Percentiles rank a stretch among this genome's conserved stretches.
Conservation (phyloP, 2,113 vertebrate species). For the Indri indri region DNA sequence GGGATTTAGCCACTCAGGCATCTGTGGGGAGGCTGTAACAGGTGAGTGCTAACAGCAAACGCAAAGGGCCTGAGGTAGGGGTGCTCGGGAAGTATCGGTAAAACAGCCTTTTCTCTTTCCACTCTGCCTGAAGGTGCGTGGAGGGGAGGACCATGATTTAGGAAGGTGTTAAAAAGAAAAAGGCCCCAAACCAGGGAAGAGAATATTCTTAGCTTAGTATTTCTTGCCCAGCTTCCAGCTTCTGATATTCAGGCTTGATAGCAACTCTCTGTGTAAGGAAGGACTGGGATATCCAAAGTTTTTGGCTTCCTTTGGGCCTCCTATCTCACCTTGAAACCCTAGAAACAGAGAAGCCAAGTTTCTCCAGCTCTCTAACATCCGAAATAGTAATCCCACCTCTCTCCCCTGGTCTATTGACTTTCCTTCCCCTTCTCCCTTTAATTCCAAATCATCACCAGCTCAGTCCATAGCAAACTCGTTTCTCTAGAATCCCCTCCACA, state of each 20-base stretch:
- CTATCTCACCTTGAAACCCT: neutral
- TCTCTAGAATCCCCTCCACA: neutral
- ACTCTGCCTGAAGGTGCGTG: neutral
- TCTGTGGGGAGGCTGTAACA: neutral
- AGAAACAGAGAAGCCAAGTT: neutral
- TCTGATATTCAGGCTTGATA: neutral
- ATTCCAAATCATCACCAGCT: neutral
- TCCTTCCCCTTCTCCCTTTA: neutral
- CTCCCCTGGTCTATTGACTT: neutral
- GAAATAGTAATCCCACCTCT: neutral
- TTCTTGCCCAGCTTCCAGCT: neutral
- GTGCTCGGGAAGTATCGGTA: neutral
- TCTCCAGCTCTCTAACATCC: neutral
- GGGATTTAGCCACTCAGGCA: too few species aligned
- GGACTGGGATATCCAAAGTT: neutral
- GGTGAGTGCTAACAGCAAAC: neutral
- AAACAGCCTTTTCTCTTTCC: neutral
- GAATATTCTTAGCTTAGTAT: neutral
- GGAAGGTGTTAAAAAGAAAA: neutral
- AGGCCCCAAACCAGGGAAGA: neutral
- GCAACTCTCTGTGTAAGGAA: neutral
- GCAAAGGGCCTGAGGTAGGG: neutral
- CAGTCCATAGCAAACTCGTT: neutral
- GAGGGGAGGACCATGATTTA: neutral
- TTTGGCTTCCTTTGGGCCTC: neutral